Evolutionary conservation across 2,797 vertebrate species (phyloP).

Genomic region (Melanogrammus aeglefinus): DNA sequence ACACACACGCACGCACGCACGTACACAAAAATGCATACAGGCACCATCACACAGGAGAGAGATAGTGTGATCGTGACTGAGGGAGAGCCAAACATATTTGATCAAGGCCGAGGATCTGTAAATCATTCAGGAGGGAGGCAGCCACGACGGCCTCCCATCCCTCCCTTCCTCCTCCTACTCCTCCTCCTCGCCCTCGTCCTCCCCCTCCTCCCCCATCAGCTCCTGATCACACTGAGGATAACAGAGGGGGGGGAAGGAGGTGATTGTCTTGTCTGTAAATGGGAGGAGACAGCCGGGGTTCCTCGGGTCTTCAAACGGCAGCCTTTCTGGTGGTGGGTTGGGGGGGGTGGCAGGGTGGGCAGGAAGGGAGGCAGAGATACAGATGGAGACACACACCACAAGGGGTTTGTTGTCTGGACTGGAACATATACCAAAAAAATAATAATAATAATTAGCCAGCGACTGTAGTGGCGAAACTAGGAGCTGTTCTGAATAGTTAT

Average conservation of each 20-base stretch:
- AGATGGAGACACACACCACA: background rate
- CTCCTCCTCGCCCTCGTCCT: constrained; percentile 14
- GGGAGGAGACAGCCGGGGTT: constrained; percentile 17
- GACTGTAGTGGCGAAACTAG: background rate
- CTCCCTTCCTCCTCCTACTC: background rate
- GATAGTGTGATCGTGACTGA: constrained; percentile 18
- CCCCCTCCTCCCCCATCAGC: constrained; percentile 17
- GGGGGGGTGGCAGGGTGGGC: background rate
- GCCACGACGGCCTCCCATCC: constrained; percentile 19
- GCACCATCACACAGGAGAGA: background rate
- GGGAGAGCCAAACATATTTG: constrained; percentile 30
- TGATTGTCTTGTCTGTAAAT: constrained; percentile 33
- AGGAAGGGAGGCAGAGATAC: background rate
- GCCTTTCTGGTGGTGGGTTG: background rate
- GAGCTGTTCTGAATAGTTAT: background rate
- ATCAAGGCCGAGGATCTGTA: constrained; percentile 35
- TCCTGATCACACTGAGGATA: constrained; percentile 34
- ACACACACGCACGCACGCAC: constrained; percentile 29
- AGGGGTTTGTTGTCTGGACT: background rate
- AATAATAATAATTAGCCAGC: background rate
- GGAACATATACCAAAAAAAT: background rate
- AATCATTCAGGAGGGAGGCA: constrained; percentile 42
- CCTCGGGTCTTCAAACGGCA: constrained; percentile 18
- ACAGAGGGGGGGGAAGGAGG: constrained; percentile 24
- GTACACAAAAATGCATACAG: constrained; percentile 25